These are phyloP conservation scores for Lophius piscatorius DNA, from an alignment of 2,113 vertebrate species.

Conservation along the genomic window DNA sequence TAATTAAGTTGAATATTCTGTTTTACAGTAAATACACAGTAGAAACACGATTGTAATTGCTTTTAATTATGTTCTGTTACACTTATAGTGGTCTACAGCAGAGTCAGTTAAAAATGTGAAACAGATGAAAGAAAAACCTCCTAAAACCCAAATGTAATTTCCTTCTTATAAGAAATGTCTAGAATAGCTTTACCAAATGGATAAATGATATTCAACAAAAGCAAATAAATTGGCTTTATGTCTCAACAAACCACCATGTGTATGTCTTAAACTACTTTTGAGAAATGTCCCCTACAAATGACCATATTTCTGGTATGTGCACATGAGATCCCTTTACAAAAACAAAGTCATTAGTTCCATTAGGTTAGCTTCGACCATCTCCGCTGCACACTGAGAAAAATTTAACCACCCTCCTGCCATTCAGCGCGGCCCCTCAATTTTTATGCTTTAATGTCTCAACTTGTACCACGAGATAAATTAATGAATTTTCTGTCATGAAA, in stretches of 20 bases:
- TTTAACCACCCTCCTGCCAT: conserved; percentile 21
- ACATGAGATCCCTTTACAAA: conserved; percentile 6
- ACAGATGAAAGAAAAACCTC: too few species aligned
- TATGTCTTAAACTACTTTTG: neutral
- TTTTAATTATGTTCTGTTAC: too few species aligned
- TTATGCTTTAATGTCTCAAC: conserved; percentile 4
- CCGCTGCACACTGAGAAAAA: conserved; percentile 14
- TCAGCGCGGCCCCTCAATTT: neutral
- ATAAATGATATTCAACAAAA: neutral
- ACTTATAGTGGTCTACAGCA: too few species aligned
- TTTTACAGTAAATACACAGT: too few species aligned
- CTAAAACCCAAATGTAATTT: too few species aligned
- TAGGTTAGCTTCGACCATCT: conserved; percentile 32
- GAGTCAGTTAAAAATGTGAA: too few species aligned
- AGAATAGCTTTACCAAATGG: neutral
- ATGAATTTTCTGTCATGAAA: conserved; percentile 12
- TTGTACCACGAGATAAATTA: neutral
- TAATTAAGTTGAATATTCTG: too few species aligned
- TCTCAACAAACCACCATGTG: neutral
- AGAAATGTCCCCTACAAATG: neutral
- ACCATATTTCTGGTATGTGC: neutral
- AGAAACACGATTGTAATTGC: too few species aligned
- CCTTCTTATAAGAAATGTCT: neutral
- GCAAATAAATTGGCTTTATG: neutral
- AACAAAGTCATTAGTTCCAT: conserved; percentile 60